Evolutionary conservation across 2,888 invertebrate species (phyloP), one percentile per base, ranked within the genome.

Genomic region (Harpalus rufipes): DNA sequence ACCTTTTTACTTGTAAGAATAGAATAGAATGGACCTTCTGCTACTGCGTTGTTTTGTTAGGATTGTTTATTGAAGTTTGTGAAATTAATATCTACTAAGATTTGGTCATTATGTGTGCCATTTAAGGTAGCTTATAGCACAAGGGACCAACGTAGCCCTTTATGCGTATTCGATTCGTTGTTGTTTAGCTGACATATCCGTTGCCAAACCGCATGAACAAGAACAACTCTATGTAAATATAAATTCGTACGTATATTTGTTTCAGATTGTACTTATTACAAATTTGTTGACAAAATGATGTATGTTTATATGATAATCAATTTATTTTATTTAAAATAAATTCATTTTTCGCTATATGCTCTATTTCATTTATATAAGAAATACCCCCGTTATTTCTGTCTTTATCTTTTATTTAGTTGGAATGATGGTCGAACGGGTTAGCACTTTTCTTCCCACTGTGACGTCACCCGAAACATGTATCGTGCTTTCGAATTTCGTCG

Each of bases 71-170:
- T 68, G 12, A 68, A 68, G 39, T 68, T 63, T 68, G 68, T 68
- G 32, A 39, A 68, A 68, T 68, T 68, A 68, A 8, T 12, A 51
- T 14, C 68, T 39, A 44, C 10, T 18, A 41, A 76, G 41, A 25
- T 58, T 78, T 78, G 56, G 78, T 78, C 58, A 58, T 74, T 56
- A 61, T 63, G 80, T 80, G 61, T 80, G 61, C 41, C 59, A 63
- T 80, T 84, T 86, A 32, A 5, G 32, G 32, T 32, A 86, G 86
- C 86, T 86, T 86, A 78, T 85, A 86, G 86, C 85, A 85, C 86
- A 85, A 86, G 86, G 86, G 86, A 86, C 86, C 86, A 86, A 86
- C 72, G 76, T 85, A 85, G 85, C 86, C 86, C 81, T 81, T 81
- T 32, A 81, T 44, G 68, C 81, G 65, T 41, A 56, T 12, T 58